Conservation (phyloP, 2,888 invertebrate genomes). For the Hemithea aestivaria region DNA sequence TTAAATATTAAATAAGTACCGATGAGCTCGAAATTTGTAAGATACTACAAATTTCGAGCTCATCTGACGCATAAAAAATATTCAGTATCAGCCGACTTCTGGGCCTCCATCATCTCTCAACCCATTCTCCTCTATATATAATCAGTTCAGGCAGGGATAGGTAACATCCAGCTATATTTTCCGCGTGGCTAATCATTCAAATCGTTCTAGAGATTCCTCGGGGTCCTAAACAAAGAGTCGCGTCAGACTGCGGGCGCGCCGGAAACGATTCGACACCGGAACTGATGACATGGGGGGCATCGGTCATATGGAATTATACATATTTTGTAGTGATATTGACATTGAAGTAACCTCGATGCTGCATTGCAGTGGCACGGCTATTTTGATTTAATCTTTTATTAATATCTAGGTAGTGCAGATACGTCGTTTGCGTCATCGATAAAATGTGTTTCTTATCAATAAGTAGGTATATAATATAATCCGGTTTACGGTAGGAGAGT, state of each 20-base stretch:
- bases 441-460: no score
- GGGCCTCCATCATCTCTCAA: no score
- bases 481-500: no score
- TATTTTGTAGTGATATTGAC: constrained; percentile 20
- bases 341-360: not conserved
- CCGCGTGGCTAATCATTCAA: constrained; percentile 56
- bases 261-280: constrained; percentile 73
- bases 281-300: constrained; percentile 60
- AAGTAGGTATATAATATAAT: no score
- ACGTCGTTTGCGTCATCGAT: not conserved
- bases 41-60: no score
- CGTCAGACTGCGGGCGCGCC: constrained; percentile 64
- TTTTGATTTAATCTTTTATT: no score
- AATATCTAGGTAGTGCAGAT: no score
- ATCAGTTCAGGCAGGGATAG: constrained; percentile 4
- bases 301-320: constrained; percentile 23
- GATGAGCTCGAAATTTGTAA: no score
- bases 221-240: constrained; percentile 58
- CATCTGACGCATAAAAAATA: no score
- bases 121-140: no score
- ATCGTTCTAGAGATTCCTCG: constrained; percentile 58
- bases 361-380: constrained; percentile 4
- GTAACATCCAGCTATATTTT: constrained; percentile 33
- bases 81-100: no score
- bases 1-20: no score